A percentile compares a stretch with the other conserved stretches of the same genome.
phyloP scores from a whole-genome alignment of 2,113 vertebrate species.

The Redunca redunca region DNA sequence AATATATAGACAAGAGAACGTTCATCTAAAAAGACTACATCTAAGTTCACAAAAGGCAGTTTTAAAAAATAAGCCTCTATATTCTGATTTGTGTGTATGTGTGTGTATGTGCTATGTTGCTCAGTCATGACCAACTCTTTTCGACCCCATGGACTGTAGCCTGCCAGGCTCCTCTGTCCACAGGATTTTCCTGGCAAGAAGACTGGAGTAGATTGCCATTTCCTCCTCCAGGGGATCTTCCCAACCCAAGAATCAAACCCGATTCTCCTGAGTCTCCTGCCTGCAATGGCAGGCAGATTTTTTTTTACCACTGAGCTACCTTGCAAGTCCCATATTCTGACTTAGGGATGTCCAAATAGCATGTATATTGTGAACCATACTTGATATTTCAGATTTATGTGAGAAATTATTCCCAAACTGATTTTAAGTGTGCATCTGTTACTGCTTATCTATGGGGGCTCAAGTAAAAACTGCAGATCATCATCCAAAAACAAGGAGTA shows the following conservation, averaged over 20 bases:
- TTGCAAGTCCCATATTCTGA: neutral
- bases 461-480: neutral
- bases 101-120: neutral
- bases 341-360: neutral
- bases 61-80: neutral
- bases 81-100: neutral
- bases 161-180: neutral
- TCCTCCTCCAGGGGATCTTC: neutral
- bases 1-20: neutral
- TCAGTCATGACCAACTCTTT: neutral
- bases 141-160: neutral
- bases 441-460: neutral
- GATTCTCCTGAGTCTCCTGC: neutral
- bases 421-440: slow-evolving; percentile 8
- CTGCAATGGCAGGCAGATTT: neutral
- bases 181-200: neutral
- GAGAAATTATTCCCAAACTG: neutral
- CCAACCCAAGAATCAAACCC: neutral
- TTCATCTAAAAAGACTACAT: neutral
- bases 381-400: slow-evolving; percentile 32
- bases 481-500: slow-evolving; percentile 10
- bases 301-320: neutral
- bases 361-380: neutral
- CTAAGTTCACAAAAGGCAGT: neutral
- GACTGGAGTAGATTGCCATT: neutral